Conservation (phyloP, 2,113 vertebrate genomes). For the Emydocephalus ijimae region DNA sequence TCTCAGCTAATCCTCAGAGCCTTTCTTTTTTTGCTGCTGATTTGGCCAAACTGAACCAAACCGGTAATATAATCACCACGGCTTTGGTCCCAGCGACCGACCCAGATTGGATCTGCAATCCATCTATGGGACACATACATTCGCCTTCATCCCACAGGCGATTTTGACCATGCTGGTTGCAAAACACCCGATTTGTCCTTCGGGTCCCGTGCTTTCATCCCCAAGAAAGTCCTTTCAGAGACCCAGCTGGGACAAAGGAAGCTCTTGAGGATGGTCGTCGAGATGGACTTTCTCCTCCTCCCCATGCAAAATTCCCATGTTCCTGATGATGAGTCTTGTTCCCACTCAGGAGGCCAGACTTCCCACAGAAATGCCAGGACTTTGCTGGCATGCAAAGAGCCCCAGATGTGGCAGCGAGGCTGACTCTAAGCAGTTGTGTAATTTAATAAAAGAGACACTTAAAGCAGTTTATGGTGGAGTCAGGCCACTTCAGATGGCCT, state of each 20-base stretch:
- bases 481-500: constrained; percentile 68
- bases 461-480: constrained; percentile 67
- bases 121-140: no score
- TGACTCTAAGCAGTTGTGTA: constrained; percentile 64
- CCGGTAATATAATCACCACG: no score
- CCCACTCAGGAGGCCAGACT: constrained; percentile 51
- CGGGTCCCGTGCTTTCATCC: background rate
- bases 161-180: background rate
- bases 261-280: constrained; percentile 8
- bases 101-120: no score
- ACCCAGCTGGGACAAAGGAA: constrained; percentile 25
- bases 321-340: constrained; percentile 43
- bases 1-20: no score
- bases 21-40: no score
- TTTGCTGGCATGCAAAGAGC: constrained; percentile 65
- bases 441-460: constrained; percentile 74
- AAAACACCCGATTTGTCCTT: background rate
- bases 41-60: no score
- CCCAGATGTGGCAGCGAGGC: constrained; percentile 66
- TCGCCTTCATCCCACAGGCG: background rate
- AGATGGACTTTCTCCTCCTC: constrained; percentile 7
- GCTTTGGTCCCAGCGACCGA: no score
- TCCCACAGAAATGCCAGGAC: constrained; percentile 53
- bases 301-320: background rate
- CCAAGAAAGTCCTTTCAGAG: constrained; percentile 18